These are phyloP conservation scores for Ciona savignyi DNA, from an alignment of 23 tunicate species.

Conservation along the genomic window DNA sequence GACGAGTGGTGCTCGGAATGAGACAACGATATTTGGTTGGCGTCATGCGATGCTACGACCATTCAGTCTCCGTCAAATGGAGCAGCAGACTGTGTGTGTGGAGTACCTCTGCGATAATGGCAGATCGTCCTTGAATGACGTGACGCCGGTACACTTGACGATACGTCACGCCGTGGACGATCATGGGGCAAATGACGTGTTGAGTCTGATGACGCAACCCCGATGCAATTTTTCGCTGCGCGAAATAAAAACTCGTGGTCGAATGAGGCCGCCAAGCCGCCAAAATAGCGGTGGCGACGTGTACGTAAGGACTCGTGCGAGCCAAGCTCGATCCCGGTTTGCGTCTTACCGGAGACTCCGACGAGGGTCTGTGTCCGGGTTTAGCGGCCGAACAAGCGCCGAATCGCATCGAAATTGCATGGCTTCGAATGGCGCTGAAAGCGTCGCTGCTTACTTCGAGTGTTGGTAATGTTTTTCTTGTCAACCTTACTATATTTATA, in stretches of 20 bases:
- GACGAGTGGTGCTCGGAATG: not conserved
- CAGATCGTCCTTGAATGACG: not conserved
- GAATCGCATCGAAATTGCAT: not conserved
- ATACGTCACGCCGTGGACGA: not conserved
- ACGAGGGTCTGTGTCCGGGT: not conserved
- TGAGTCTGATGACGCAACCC: not conserved
- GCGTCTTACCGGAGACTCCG: not conserved
- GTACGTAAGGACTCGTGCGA: not conserved
- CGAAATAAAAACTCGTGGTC: not conserved
- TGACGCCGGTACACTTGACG: not conserved
- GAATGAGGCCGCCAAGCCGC: not conserved
- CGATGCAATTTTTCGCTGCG: not conserved
- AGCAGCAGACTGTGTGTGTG: slow-evolving; percentile 34
- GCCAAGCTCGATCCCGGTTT: not conserved
- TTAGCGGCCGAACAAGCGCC: not conserved
- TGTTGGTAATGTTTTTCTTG: not conserved
- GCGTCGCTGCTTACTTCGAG: not conserved
- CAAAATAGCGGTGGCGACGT: not conserved
- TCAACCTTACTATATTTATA: too few species aligned
- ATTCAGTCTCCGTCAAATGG: not conserved
- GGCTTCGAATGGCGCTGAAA: not conserved
- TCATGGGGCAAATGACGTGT: not conserved
- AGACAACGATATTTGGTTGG: slow-evolving; percentile 38
- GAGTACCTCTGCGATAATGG: slow-evolving; percentile 51
- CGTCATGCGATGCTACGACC: slow-evolving; percentile 17